Evolutionary conservation across 1,140 invertebrate species (phyloP), one percentile per base, ranked within the genome.

Genomic region (Apis cerana): DNA sequence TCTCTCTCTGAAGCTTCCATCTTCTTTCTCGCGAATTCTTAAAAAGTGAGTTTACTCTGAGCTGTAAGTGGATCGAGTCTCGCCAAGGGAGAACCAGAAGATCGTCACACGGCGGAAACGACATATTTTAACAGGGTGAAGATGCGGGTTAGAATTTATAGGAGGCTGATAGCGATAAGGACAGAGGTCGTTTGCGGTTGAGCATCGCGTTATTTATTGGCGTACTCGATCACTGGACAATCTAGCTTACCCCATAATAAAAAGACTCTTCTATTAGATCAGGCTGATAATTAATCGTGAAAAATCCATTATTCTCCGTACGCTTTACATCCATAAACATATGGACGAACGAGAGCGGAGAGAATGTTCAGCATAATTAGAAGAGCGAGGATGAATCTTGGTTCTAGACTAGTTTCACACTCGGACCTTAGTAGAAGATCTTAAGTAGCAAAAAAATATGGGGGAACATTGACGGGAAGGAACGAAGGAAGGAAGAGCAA

Each of bases 61-160:
- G n/a, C n/a, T n/a, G n/a, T n/a, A n/a, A n/a, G n/a, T n/a, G n/a
- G 76, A 84, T 80, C 82, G 52, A 75, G 61, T 19, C 19, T 1
- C 17, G 58, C 23, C 62, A 43, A 15, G n/a, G 43, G 21, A 43
- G 12, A n/a, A 17, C 15, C 23, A 17, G 10, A 23, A 4, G n/a
- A 52, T 43, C 62, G 43, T 68, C 62, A n/a, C 43, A 50, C 52
- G 43, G 71, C 2, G n/a, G 43, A 21, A 67, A 54, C 62, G 61
- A 27, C 56, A 81, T 76, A 76, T 61, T 76, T 82, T 58, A 82
- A 11, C 54, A 9, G 56, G 27, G 19, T 50, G 23, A 62, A 68
- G 80, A 82, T 82, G 80, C 80, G 80, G 80, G 80, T n/a, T 12
- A 54, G 43, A 59, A 82, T 82, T 81, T 82, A 82, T 76, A 52